Evolutionary conservation across 1,140 invertebrate species (phyloP), one percentile per base, ranked within the genome.

Genomic region (Augochlora pura): DNA sequence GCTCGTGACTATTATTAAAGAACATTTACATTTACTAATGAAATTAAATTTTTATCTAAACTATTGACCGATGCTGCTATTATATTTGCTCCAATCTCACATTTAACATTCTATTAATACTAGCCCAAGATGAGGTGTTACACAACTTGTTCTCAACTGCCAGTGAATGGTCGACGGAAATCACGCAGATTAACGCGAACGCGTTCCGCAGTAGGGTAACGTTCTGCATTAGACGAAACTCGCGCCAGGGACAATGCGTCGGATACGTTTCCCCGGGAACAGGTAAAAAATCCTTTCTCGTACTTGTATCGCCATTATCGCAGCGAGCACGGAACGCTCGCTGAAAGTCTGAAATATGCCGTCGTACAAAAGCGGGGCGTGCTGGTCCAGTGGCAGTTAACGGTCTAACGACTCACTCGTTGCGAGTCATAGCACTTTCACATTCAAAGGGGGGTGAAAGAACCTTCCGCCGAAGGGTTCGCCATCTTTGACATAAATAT

Each of bases 271-370:
- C n/a, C n/a, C 0, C 21, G 7, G 7, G 18, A 57, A 57, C n/a
- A n/a, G 54, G 54, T 57, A n/a, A n/a, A n/a, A 25, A 68, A 75
- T 25, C 75, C 65, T 49, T 62, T 42, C 46, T 62, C 39, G 23
- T 27, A 38, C 75, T 60, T 49, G 25, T 42, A 39, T 46, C 9
- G 57, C 75, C 66, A 70, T 77, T 77, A 62, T 52, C 39, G 75
- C 62, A 49, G 68, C 75, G 12, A 32, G 75, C 57, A 69, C 46
- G 57, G 57, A 39, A 52, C 75, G 75, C 65, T 46, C 10, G 57
- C 68, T 69, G 69, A 77, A 77, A 77, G 57, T 77, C 75, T 70
- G 52, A 70, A 77, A 77, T 39, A 49, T n/a, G n/a, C 66, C 75
- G 57, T 70, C 57, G 42, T 42, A 77, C 66, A 77, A 77, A 52